These are phyloP conservation scores for Atractosteus spatula DNA, from an alignment of 2,113 vertebrate species.

Conservation along the genomic window DNA sequence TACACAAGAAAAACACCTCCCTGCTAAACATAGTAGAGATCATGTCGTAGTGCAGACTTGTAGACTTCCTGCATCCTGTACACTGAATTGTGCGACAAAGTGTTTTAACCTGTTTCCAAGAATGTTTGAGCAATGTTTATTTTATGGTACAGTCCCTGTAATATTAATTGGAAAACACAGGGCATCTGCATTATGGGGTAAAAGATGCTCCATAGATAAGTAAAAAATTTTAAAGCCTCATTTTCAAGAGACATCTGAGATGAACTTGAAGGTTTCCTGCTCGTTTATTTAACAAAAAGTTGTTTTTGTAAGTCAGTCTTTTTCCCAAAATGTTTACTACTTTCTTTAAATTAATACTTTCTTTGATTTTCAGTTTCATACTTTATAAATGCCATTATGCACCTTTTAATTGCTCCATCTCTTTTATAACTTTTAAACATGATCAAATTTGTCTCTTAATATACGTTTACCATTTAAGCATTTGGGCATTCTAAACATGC, in stretches of 20 bases:
- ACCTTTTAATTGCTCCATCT: neutral
- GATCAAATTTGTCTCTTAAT: too few relatives aligned
- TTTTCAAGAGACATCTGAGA: constrained; percentile 15
- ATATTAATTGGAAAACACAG: constrained; percentile 12
- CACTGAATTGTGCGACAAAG: constrained; percentile 41
- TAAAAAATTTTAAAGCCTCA: constrained; percentile 10
- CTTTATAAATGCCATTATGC: neutral
- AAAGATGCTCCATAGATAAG: constrained; percentile 15
- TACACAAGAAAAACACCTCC: constrained; percentile 34
- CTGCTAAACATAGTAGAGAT: neutral
- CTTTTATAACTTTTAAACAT: too few relatives aligned
- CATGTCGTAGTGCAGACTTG: constrained; percentile 6
- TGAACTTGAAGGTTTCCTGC: neutral
- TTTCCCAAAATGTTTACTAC: constrained; percentile 16
- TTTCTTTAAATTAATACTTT: constrained; percentile 24
- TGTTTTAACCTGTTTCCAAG: constrained; percentile 30
- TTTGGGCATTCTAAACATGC: too few relatives aligned
- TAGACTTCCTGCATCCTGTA: constrained; percentile 22
- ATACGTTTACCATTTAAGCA: too few relatives aligned
- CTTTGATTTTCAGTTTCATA: constrained; percentile 47
- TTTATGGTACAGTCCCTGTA: neutral
- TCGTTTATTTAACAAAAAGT: constrained; percentile 6
- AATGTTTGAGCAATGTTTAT: constrained; percentile 48
- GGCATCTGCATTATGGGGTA: neutral
- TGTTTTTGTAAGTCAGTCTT: constrained; percentile 3